Evolutionary conservation across 1,140 invertebrate genomes (phyloP).

Genomic region (Neodiprion virginianus): DNA sequence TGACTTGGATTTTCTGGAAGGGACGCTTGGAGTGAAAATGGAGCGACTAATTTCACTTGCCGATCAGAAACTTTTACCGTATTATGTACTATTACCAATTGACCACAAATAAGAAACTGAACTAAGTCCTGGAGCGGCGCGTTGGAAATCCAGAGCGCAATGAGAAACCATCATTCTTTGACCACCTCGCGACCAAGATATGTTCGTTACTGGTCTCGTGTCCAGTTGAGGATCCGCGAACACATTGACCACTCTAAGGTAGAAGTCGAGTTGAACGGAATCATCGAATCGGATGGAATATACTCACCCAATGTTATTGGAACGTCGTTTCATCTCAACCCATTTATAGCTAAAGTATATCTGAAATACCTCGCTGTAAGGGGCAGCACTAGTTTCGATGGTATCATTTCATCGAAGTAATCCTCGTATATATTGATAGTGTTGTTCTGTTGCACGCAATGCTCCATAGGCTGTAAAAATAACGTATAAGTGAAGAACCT

Average conservation of each 20-base stretch:
- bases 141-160: no score
- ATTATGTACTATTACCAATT: no score
- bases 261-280: neutral
- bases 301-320: neutral
- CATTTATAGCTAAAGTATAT: neutral
- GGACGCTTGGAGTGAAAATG: no score
- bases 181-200: neutral
- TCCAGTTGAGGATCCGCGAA: neutral
- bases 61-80: no score
- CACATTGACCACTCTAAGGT: neutral
- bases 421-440: constrained; percentile 70
- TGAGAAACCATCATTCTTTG: no score
- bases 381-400: constrained; percentile 19
- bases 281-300: neutral
- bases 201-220: neutral
- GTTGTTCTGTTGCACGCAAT: constrained; percentile 71
- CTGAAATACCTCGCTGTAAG: constrained; percentile 23
- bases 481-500: neutral
- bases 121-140: no score
- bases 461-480: constrained; percentile 64
- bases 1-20: no score
- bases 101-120: no score
- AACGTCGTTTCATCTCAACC: neutral
- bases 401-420: constrained; percentile 60
- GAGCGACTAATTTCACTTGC: no score